phyloP scores from a whole-genome alignment of 1,140 invertebrate species.

The Paracyclopina nana region DNA sequence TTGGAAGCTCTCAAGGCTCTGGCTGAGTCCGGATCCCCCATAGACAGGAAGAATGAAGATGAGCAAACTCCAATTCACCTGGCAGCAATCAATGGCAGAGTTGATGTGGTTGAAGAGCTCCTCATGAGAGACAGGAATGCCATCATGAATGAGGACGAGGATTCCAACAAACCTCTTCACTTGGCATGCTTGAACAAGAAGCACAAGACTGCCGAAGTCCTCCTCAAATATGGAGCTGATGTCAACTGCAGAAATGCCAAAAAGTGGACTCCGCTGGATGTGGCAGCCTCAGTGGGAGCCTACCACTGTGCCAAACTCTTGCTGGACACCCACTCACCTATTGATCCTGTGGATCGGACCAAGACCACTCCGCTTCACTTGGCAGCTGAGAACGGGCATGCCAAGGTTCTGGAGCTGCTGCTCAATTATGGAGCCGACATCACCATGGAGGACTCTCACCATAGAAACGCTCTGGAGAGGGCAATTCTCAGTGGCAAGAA shows the following conservation, averaged over 20 bases:
- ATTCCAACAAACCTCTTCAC: slow-evolving; percentile 30
- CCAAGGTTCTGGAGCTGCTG: slow-evolving; percentile 52
- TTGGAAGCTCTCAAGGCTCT: slow-evolving; percentile 25
- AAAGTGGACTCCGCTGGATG: slow-evolving; percentile 32
- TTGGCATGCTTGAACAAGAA: slow-evolving; percentile 27
- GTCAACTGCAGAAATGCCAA: slow-evolving; percentile 29
- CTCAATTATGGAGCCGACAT: slow-evolving; percentile 52
- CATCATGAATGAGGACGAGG: slow-evolving; percentile 26
- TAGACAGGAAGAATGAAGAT: slow-evolving; percentile 31
- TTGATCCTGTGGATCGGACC: slow-evolving; percentile 30
- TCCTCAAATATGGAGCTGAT: slow-evolving; percentile 29
- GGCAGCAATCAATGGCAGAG: slow-evolving; percentile 28
- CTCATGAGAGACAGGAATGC: slow-evolving; percentile 25
- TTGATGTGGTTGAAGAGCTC: slow-evolving; percentile 26
- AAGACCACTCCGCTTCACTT: slow-evolving; percentile 69
- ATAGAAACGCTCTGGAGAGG: slow-evolving; percentile 30
- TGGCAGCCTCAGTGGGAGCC: slow-evolving; percentile 30
- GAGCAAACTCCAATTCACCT: slow-evolving; percentile 33
- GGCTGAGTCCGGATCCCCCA: slow-evolving; percentile 25
- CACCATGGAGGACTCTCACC: slow-evolving; percentile 23
- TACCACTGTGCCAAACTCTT: slow-evolving; percentile 26
- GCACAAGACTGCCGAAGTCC: slow-evolving; percentile 23
- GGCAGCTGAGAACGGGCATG: slow-evolving; percentile 60
- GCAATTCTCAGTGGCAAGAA: slow-evolving; percentile 27
- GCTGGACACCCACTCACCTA: slow-evolving; percentile 27